Evolutionary conservation across 2,113 vertebrate species (phyloP).

Genomic region (Tautogolabrus adspersus): DNA sequence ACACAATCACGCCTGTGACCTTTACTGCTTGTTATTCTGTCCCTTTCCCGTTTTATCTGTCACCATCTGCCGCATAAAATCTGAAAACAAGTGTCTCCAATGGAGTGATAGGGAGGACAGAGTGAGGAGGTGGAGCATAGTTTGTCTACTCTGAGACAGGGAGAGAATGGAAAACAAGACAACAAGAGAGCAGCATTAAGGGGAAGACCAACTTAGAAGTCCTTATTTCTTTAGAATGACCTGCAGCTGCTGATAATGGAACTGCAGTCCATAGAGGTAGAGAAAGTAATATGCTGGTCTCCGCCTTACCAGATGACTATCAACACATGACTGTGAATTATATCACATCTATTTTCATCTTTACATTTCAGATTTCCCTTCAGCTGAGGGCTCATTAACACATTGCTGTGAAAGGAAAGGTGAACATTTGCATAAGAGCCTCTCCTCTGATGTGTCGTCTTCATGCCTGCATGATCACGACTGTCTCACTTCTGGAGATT

Average conservation of each 20-base stretch:
- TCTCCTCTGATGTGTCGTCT: conserved; percentile 19
- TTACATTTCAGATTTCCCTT: conserved; percentile 12
- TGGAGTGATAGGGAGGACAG: not conserved
- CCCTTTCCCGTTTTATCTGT: not conserved
- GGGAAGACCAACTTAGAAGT: not conserved
- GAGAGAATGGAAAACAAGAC: not conserved
- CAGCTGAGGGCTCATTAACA: conserved; percentile 42
- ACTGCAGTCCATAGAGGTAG: not conserved
- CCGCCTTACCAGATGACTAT: not conserved
- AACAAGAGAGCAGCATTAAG: not conserved
- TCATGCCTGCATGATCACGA: conserved; percentile 11
- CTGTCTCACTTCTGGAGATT: conserved; percentile 6
- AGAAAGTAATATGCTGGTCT: not conserved
- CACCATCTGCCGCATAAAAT: not conserved
- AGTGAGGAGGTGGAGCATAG: not conserved
- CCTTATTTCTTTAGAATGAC: too few species aligned
- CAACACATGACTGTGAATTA: not conserved
- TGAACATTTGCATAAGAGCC: conserved; percentile 17
- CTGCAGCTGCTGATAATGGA: too few species aligned
- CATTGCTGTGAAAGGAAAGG: not conserved
- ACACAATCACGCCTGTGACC: not conserved
- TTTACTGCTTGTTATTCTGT: not conserved
- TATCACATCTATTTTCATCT: not conserved
- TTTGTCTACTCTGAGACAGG: not conserved
- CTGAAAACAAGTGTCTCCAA: not conserved